Conservation (phyloP, 2,797 vertebrate species). For the Lepus townsendii region DNA sequence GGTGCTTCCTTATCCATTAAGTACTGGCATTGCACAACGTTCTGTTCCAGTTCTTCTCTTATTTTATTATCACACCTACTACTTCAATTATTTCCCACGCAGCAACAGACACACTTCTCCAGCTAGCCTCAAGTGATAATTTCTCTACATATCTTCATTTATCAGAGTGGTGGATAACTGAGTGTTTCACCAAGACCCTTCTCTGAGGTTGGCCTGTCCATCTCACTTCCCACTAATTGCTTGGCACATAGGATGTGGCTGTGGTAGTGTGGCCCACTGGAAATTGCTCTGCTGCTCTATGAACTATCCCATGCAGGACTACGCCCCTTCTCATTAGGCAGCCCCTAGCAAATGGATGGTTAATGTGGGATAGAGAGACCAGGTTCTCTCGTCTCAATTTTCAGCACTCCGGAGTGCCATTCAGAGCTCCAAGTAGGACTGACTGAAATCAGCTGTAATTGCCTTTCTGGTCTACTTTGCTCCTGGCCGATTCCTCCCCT, state of each 20-base stretch:
- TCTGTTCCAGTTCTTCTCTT: not conserved
- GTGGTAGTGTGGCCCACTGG: not conserved
- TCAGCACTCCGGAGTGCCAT: not conserved
- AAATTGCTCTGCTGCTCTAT: not conserved
- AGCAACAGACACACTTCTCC: not conserved
- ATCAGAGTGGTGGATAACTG: too few species aligned
- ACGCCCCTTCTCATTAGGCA: not conserved
- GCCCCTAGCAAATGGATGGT: not conserved
- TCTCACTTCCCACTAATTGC: not conserved
- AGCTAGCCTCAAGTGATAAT: not conserved
- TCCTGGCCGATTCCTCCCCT: not conserved
- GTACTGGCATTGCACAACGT: not conserved
- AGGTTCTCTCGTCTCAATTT: not conserved
- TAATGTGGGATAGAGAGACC: not conserved
- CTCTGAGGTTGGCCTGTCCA: not conserved
- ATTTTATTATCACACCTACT: too few species aligned
- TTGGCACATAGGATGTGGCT: rapidly evolving
- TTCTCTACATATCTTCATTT: not conserved
- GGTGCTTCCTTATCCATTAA: not conserved
- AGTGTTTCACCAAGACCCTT: not conserved
- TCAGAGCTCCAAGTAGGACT: not conserved
- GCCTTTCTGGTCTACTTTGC: not conserved
- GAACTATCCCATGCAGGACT: not conserved
- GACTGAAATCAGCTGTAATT: not conserved
- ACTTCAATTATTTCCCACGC: not conserved